Evolutionary conservation across 2,888 invertebrate genomes (phyloP).

Genomic region (Diaperis boleti): DNA sequence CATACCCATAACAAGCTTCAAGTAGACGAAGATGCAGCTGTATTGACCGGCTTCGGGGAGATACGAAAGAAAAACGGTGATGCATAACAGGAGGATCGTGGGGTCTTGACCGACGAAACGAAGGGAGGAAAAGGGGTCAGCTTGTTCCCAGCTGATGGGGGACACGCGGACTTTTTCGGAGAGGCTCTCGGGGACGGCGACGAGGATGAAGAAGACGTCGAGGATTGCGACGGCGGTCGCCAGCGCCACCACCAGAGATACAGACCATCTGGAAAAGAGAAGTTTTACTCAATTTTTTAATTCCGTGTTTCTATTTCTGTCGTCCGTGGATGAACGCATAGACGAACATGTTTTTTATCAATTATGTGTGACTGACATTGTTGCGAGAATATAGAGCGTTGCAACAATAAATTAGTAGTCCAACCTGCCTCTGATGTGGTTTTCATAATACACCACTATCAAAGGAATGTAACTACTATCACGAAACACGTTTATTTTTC

Average conservation of each 20-base stretch:
- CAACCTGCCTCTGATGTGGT: no score
- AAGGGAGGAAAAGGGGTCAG: conserved; percentile 96
- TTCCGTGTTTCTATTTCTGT: no score
- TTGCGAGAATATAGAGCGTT: no score
- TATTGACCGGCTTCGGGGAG: conserved; percentile 99
- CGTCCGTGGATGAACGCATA: no score
- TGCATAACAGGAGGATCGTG: conserved; percentile 95
- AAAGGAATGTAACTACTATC: no score
- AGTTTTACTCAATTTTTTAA: no score
- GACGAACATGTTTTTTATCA: no score
- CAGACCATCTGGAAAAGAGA: conserved; percentile 71
- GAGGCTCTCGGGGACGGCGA: conserved; percentile 97
- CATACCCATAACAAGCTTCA: conserved; percentile 96
- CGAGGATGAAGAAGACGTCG: conserved; percentile 98
- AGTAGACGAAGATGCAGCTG: conserved; percentile 99
- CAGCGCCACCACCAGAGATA: conserved; percentile 89
- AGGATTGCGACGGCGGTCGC: conserved; percentile 96
- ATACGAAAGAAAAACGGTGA: conserved; percentile 97
- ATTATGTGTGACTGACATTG: no score
- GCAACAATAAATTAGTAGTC: no score
- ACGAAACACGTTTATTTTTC: no score
- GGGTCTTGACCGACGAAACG: conserved; percentile 94
- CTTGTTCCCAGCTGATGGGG: conserved; percentile 96
- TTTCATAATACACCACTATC: no score
- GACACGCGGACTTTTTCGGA: conserved; percentile 88